Base-by-base conservation (phyloP, 1,140 invertebrate genomes). In the Heliconius himera region DNA sequence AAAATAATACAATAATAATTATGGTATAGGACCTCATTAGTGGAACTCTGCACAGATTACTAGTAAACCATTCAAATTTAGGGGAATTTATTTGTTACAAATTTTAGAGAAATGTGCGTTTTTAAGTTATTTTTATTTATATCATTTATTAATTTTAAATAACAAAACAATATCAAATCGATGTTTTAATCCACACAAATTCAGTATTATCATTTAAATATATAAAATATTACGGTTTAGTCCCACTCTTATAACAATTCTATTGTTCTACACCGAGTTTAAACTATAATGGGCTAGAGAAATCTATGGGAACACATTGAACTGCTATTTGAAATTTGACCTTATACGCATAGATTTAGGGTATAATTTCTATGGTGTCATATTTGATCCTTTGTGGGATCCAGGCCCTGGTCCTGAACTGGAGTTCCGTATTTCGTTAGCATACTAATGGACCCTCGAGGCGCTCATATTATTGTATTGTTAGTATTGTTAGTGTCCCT, bases 361-460 rank as follows among this genome's bases (percentile, higher is more conserved):
- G 75, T 77, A 38, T 33, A 36, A 70, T 81, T 77, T 46, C 54
- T 16, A 77, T 46, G 41, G 6, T 11, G 26, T 20, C 3, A 18
- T 9, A 4, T 33, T 49, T 66, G 36, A 51, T 36, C 76, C 70
- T 80, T 76, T 56, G 73, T 66, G 49, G 56, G 73, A 80, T 81
- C 78, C 76, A 79, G 76, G 56, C 66, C 73, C 73, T 82, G 80
- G 79, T 83, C 79, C 70, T 70, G 76, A 84, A 83, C 76, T 85
- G 76, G 82, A 82, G 81, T 83, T 81, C 80, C 88, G 86, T 83
- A 84, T 85, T 85, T 87, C 87, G 86, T 89, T 89, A 89, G 84
- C 87, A 88, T 87, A 84, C 83, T 88, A 88, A 89, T 89, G 86
- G 84, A 78, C 82, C 84, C 88, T 80, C 75, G 76, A 85, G 86